A percentile compares a stretch with the other conserved stretches of the same genome.
Evolutionary conservation across 1,140 invertebrate species (phyloP).

Genomic region (Nymphalis io): DNA sequence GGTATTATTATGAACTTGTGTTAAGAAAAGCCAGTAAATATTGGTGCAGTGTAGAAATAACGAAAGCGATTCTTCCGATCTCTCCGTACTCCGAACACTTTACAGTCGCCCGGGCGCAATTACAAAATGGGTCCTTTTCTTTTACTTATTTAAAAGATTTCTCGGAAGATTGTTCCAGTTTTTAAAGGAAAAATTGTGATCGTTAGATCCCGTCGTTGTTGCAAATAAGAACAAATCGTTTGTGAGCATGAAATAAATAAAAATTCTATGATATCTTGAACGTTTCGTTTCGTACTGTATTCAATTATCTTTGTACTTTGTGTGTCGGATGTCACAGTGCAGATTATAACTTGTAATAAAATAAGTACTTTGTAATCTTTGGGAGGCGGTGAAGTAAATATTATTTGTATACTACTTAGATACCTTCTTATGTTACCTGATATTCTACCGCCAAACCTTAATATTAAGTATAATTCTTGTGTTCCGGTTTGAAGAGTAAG

Average conservation of each 20-base stretch:
- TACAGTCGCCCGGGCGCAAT: slow-evolving; percentile 54
- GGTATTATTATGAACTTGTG: too few relatives aligned
- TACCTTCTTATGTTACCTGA: too few relatives aligned
- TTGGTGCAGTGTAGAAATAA: slow-evolving; percentile 25
- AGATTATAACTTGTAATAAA: neutral
- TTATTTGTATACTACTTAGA: too few relatives aligned
- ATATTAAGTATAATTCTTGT: too few relatives aligned
- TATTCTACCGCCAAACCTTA: too few relatives aligned
- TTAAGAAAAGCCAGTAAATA: neutral
- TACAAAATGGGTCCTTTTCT: slow-evolving; percentile 58
- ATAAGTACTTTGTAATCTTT: neutral
- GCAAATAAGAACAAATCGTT: slow-evolving; percentile 1
- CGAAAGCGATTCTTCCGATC: slow-evolving; percentile 35
- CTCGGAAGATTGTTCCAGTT: slow-evolving; percentile 30
- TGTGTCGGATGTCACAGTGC: neutral
- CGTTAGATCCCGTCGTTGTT: slow-evolving; percentile 9
- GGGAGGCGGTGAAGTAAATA: too few relatives aligned
- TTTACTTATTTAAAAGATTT: slow-evolving; percentile 31
- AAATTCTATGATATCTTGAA: slow-evolving; percentile 2
- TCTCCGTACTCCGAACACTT: slow-evolving; percentile 21
- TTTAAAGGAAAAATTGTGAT: slow-evolving; percentile 19
- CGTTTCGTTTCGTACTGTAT: neutral
- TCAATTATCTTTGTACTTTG: slow-evolving; percentile 1
- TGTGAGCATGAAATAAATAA: slow-evolving; percentile 8
- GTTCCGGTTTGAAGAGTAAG: too few relatives aligned